Percentiles rank a stretch among this genome's conserved stretches.
Conservation (phyloP, 2,888 invertebrate genomes). For the Metallyticus violacea region DNA sequence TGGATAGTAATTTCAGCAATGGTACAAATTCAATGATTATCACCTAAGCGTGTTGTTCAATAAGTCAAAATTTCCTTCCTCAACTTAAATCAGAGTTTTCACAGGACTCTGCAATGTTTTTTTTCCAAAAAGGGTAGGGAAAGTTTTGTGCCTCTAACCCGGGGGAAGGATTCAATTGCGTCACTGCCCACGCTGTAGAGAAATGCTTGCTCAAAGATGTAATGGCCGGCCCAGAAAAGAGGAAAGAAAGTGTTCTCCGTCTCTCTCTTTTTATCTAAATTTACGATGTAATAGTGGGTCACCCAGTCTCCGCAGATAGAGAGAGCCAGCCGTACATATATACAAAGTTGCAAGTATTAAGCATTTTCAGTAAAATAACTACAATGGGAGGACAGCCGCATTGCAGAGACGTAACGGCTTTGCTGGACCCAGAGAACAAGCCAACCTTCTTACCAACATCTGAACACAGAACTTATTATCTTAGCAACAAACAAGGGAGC, state of each 20-base stretch:
- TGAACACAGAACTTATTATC: too few species aligned
- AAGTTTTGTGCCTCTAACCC: background rate
- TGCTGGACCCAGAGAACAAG: too few species aligned
- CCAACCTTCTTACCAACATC: too few species aligned
- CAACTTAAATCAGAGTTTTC: too few species aligned
- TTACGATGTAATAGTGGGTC: background rate
- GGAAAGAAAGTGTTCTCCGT: background rate
- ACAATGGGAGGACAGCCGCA: background rate
- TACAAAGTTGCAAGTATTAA: background rate
- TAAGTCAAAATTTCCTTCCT: too few species aligned
- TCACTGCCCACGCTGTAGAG: background rate
- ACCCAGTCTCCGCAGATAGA: background rate
- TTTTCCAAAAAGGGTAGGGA: too few species aligned
- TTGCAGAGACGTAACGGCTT: background rate
- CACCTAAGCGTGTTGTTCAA: too few species aligned
- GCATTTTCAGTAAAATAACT: background rate
- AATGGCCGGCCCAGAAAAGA: background rate
- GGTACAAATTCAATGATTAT: too few species aligned
- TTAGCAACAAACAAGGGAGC: too few species aligned
- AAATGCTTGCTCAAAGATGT: background rate
- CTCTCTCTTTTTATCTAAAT: background rate
- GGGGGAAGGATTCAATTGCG: background rate
- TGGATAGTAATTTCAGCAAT: too few species aligned
- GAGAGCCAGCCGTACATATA: too few species aligned
- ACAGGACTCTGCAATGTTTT: too few species aligned